A percentile compares a stretch with the other conserved stretches of the same genome.
phyloP scores from a whole-genome alignment of 2,888 invertebrate species.

The Trypoxylon attenuatum region DNA sequence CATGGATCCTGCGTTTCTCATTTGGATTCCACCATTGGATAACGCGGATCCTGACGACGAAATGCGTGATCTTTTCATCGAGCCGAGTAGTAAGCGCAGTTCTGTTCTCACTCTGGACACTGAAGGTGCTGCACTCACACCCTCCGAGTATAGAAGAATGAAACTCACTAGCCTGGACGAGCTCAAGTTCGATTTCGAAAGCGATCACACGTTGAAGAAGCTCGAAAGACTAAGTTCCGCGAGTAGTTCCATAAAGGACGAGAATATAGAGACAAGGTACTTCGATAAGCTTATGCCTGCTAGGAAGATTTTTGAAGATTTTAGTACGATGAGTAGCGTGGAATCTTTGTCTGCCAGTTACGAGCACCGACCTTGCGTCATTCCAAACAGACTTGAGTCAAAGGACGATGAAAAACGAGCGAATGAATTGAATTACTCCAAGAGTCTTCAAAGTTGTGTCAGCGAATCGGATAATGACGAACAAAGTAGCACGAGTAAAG shows the following conservation, averaged over 20 bases:
- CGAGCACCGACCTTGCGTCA: slow-evolving; percentile 49
- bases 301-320: slow-evolving; percentile 32
- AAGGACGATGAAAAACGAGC: slow-evolving; percentile 48
- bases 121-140: slow-evolving; percentile 63
- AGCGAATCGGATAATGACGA: slow-evolving; percentile 9
- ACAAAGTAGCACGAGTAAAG: no score
- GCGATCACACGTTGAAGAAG: not conserved
- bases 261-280: not conserved
- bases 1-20: slow-evolving; percentile 91
- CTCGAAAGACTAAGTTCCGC: not conserved
- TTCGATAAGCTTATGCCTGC: slow-evolving; percentile 53
- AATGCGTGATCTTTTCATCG: slow-evolving; percentile 21
- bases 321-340: slow-evolving; percentile 64
- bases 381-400: slow-evolving; percentile 56
- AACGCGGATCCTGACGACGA: slow-evolving; percentile 47
- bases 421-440: slow-evolving; percentile 46
- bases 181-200: not conserved
- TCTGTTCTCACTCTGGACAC: slow-evolving; percentile 47
- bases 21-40: slow-evolving; percentile 90
- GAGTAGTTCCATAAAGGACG: not conserved
- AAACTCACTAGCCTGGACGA: slow-evolving; percentile 39
- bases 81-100: slow-evolving; percentile 31
- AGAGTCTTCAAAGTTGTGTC: slow-evolving; percentile 20
- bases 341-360: slow-evolving; percentile 60
- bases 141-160: slow-evolving; percentile 62